Evolutionary conservation across 1,140 invertebrate genomes (phyloP).

Genomic region (Drusus annulatus): DNA sequence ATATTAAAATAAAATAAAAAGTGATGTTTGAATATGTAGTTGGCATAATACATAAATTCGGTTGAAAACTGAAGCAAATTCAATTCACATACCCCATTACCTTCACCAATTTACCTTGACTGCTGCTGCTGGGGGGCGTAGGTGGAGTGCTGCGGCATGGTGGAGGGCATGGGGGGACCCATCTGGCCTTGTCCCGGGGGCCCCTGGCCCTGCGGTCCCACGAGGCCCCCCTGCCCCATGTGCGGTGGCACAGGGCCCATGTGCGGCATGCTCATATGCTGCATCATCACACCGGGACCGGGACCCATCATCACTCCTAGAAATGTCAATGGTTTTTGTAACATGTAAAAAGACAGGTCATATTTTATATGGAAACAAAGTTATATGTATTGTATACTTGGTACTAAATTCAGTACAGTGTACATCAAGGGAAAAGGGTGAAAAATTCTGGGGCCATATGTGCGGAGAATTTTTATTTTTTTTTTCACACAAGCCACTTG

Average conservation of each 20-base stretch:
- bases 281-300: conserved; percentile 20
- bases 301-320: conserved; percentile 32
- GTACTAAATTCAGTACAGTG: too few relatives aligned
- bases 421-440: too few relatives aligned
- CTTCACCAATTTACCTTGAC: conserved; percentile 37
- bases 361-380: too few relatives aligned
- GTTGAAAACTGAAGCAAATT: background rate
- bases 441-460: too few relatives aligned
- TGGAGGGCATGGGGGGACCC: conserved; percentile 10
- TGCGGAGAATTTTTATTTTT: too few relatives aligned
- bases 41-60: background rate
- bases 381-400: too few relatives aligned
- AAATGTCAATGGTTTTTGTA: background rate
- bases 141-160: conserved; percentile 7
- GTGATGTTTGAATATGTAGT: background rate
- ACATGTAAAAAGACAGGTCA: too few relatives aligned
- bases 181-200: conserved; percentile 7
- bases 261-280: conserved; percentile 32
- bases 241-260: conserved; percentile 21
- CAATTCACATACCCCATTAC: conserved; percentile 3
- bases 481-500: too few relatives aligned
- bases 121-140: conserved; percentile 27
- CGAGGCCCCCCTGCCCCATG: conserved; percentile 18
- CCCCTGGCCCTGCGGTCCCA: conserved; percentile 3
- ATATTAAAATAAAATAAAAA: too few relatives aligned